These are phyloP conservation scores for Zaprionus lachaisei DNA, from an alignment of 1,140 invertebrate species.

Conservation along the genomic window DNA sequence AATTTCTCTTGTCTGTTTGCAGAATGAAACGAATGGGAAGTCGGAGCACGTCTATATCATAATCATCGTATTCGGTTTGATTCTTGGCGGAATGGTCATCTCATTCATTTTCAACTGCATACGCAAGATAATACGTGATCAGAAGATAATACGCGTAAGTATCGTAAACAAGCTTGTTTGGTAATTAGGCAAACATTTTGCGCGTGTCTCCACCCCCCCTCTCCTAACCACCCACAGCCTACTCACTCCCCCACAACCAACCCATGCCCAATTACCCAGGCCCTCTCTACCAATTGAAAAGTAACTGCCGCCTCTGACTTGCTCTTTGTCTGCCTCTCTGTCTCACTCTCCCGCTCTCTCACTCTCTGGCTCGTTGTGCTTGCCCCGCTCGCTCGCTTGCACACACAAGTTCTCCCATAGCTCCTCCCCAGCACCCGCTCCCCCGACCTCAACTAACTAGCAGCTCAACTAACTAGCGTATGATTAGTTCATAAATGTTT, in stretches of 20 bases:
- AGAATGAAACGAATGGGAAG: conserved; percentile 54
- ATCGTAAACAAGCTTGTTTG: conserved; percentile 26
- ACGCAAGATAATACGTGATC: conserved; percentile 92
- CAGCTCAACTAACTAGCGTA: conserved; percentile 9
- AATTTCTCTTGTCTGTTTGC: conserved; percentile 18
- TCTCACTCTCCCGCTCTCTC: conserved; percentile 20
- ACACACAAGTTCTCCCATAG: background rate
- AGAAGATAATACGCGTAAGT: conserved; percentile 92
- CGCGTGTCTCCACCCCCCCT: conserved; percentile 2
- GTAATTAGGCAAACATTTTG: conserved; percentile 23
- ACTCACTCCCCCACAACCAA: background rate
- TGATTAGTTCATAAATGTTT: conserved; percentile 11
- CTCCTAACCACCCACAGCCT: background rate
- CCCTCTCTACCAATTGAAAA: conserved; percentile 23
- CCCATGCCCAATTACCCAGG: conserved; percentile 25
- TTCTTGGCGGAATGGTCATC: conserved; percentile 94
- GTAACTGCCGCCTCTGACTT: conserved; percentile 35
- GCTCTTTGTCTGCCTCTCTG: conserved; percentile 34
- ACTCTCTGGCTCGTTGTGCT: conserved; percentile 53
- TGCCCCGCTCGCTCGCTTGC: conserved; percentile 28
- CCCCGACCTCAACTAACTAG: background rate
- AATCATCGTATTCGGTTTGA: conserved; percentile 94
- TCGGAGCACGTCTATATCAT: conserved; percentile 93
- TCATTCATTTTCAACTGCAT: conserved; percentile 94
- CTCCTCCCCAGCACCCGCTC: background rate